Conservation (phyloP, 2,113 vertebrate genomes). For the Emydura subglobosa region DNA sequence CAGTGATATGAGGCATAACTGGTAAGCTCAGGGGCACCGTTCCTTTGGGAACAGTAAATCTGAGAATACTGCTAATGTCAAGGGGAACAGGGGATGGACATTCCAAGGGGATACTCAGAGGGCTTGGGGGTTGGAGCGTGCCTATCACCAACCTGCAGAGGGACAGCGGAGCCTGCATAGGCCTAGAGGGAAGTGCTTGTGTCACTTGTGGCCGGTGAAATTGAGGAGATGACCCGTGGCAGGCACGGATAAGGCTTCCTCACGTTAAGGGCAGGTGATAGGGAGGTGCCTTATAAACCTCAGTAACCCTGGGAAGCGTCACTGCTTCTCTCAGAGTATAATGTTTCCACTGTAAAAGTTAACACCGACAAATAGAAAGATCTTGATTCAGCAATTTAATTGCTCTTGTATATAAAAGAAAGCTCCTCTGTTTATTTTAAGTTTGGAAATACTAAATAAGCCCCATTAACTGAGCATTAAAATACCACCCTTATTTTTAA, state of each 20-base stretch:
- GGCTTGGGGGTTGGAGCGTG: neutral
- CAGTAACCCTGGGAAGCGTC: neutral
- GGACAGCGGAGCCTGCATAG: neutral
- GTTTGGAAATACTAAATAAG: conserved; percentile 60
- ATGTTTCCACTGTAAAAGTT: conserved; percentile 31
- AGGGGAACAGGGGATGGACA: neutral
- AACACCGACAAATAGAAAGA: conserved; percentile 37
- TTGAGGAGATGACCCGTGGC: neutral
- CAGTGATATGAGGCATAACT: neutral
- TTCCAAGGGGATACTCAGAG: neutral
- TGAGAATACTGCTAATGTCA: neutral
- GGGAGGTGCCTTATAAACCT: neutral
- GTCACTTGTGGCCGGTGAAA: neutral
- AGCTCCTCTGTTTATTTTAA: conserved; percentile 46
- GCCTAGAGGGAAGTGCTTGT: neutral
- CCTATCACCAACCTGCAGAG: neutral
- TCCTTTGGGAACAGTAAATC: neutral
- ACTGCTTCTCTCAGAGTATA: neutral
- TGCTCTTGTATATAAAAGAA: conserved; percentile 51
- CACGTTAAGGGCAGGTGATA: neutral
- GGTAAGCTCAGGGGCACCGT: neutral
- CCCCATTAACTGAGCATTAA: conserved; percentile 42
- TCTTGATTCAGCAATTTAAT: conserved; percentile 56
- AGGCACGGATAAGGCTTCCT: neutral
- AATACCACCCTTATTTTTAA: conserved; percentile 44